Conservation (phyloP, 2,888 invertebrate genomes). For the Helicoverpa assulta region DNA sequence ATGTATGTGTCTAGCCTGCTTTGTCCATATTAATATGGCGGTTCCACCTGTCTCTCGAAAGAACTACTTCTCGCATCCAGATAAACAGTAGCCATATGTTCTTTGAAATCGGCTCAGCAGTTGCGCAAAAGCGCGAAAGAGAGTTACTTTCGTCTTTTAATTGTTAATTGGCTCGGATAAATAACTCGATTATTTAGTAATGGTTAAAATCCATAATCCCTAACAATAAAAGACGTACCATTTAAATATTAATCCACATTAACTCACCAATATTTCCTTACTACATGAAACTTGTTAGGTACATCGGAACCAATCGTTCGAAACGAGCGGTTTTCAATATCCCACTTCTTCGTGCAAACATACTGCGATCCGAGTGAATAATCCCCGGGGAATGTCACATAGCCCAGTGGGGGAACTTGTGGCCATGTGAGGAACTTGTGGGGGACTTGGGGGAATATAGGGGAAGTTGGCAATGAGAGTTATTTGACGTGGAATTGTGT, state of each 20-base stretch:
- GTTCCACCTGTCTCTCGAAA: no score
- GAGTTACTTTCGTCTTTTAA: no score
- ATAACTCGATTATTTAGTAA: no score
- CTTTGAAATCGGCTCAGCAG: no score
- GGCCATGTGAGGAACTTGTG: constrained; percentile 23
- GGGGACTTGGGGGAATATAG: constrained; percentile 3
- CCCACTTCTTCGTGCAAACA: constrained; percentile 33
- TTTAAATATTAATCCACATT: background rate
- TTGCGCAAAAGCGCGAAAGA: no score
- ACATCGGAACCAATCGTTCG: constrained; percentile 20
- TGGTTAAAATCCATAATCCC: background rate
- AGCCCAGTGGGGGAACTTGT: constrained; percentile 32
- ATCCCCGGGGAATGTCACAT: constrained; percentile 37
- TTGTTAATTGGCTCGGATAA: no score
- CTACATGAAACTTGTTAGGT: constrained; percentile 20
- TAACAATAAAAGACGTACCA: background rate
- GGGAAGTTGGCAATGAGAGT: constrained; percentile 43
- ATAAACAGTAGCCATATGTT: no score
- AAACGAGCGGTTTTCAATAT: constrained; percentile 46
- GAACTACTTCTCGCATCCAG: no score
- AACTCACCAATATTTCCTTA: background rate
- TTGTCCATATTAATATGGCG: no score
- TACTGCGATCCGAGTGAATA: constrained; percentile 25
- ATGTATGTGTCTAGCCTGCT: no score
- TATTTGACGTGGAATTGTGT: constrained; percentile 53